Evolutionary conservation across 2,888 invertebrate species (phyloP).

Genomic region (Nomada goodeniana): DNA sequence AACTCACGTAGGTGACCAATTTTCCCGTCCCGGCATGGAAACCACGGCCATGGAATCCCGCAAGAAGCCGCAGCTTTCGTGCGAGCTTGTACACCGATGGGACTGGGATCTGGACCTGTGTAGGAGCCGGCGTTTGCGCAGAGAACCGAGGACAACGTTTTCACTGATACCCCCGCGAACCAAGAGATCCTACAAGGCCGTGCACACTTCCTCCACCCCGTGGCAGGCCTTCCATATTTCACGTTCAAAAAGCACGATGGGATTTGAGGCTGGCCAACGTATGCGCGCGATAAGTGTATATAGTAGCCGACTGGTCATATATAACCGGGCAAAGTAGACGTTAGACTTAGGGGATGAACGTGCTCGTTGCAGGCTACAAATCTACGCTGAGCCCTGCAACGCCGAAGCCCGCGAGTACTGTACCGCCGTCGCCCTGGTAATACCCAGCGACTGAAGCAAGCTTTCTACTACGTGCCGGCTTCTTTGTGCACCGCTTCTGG

Average conservation of each 20-base stretch:
- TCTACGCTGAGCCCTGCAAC: slow-evolving; percentile 77
- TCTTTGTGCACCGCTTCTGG: slow-evolving; percentile 22
- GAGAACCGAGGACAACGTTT: slow-evolving; percentile 56
- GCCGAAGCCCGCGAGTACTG: slow-evolving; percentile 69
- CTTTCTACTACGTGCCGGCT: slow-evolving; percentile 47
- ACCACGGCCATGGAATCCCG: slow-evolving; percentile 37
- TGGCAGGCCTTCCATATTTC: slow-evolving; percentile 70
- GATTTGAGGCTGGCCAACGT: slow-evolving; percentile 77
- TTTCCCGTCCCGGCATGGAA: slow-evolving; percentile 51
- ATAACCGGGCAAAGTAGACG: slow-evolving; percentile 77
- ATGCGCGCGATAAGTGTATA: slow-evolving; percentile 77
- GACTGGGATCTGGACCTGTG: background rate
- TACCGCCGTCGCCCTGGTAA: slow-evolving; percentile 59
- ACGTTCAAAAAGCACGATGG: slow-evolving; percentile 76
- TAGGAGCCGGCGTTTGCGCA: slow-evolving; percentile 18
- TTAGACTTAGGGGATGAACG: slow-evolving; percentile 79
- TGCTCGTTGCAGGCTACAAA: slow-evolving; percentile 80
- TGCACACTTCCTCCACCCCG: slow-evolving; percentile 12
- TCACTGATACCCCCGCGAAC: slow-evolving; percentile 45
- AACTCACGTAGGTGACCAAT: slow-evolving; percentile 53
- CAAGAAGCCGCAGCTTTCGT: slow-evolving; percentile 57
- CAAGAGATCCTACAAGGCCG: slow-evolving; percentile 62
- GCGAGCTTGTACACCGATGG: slow-evolving; percentile 22
- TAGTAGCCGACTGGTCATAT: slow-evolving; percentile 73
- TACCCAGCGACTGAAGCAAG: slow-evolving; percentile 60